Conservation (phyloP, 2,797 vertebrate species). For the Lepus oiostolus region DNA sequence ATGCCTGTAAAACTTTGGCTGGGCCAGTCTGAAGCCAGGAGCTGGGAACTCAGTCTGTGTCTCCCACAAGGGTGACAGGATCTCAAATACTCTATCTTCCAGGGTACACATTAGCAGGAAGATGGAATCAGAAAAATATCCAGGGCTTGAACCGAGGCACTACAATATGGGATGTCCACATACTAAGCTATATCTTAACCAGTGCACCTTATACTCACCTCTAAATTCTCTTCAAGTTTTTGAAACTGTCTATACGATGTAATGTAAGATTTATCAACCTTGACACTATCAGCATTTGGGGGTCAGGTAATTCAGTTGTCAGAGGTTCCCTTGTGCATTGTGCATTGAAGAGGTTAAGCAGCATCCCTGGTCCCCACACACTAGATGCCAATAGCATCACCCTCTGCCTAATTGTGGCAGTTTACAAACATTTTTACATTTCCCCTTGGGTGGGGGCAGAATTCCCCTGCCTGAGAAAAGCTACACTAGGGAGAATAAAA, state of each 20-base stretch:
- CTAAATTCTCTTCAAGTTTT: conserved; percentile 26
- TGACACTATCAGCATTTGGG: background rate
- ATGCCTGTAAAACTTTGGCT: too few relatives aligned
- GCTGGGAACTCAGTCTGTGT: too few relatives aligned
- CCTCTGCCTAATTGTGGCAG: background rate
- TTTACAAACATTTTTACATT: conserved; percentile 14
- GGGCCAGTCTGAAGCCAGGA: too few relatives aligned
- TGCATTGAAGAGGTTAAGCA: background rate
- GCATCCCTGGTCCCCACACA: background rate
- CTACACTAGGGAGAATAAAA: background rate
- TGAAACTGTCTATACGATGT: conserved; percentile 13
- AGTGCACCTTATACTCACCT: too few relatives aligned
- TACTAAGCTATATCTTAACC: too few relatives aligned
- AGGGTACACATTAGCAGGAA: too few relatives aligned
- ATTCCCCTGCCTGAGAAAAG: background rate
- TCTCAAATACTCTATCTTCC: too few relatives aligned
- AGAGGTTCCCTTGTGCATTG: background rate
- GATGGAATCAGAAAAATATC: too few relatives aligned
- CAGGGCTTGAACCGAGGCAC: too few relatives aligned
- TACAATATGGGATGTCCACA: too few relatives aligned
- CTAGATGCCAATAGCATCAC: background rate
- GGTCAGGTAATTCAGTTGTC: background rate
- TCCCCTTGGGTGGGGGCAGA: background rate
- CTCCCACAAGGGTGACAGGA: too few relatives aligned
- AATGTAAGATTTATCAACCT: background rate